These are phyloP conservation scores for Ceyx erithaca DNA, from an alignment of 2,797 vertebrate species.

Conservation along the genomic window DNA sequence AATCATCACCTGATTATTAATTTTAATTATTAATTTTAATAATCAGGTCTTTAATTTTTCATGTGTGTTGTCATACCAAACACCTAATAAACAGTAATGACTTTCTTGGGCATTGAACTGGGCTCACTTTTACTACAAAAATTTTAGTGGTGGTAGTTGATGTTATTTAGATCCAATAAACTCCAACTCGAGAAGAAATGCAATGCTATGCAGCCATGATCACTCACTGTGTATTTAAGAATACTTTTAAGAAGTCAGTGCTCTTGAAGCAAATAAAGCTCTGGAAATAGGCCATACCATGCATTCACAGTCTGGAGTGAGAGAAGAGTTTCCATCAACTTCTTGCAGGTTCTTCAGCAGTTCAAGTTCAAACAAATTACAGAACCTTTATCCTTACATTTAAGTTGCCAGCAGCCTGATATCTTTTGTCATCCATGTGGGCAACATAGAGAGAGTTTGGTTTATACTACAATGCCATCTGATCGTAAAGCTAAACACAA, in stretches of 20 bases:
- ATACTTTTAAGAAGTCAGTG: not conserved
- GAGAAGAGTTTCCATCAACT: not conserved
- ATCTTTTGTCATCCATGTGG: not conserved
- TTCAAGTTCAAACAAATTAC: not conserved
- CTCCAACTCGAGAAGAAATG: not conserved
- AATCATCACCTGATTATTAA: not conserved
- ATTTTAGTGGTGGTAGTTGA: not conserved
- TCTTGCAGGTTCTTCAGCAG: not conserved
- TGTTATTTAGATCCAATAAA: not conserved
- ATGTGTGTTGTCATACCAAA: not conserved
- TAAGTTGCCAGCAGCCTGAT: not conserved
- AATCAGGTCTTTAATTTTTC: not conserved
- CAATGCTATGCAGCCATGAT: not conserved
- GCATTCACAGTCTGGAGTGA: not conserved
- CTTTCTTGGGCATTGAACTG: not conserved
- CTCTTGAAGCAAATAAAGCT: not conserved
- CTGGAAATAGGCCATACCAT: not conserved
- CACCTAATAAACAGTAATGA: not conserved
- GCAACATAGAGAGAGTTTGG: accelerated
- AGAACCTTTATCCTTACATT: not conserved
- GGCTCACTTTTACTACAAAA: not conserved
- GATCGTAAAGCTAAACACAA: not conserved
- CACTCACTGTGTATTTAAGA: not conserved
- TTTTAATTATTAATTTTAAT: no score
- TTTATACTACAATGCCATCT: not conserved